phyloP scores from a whole-genome alignment of 1,140 invertebrate species.

The Nephila pilipes region DNA sequence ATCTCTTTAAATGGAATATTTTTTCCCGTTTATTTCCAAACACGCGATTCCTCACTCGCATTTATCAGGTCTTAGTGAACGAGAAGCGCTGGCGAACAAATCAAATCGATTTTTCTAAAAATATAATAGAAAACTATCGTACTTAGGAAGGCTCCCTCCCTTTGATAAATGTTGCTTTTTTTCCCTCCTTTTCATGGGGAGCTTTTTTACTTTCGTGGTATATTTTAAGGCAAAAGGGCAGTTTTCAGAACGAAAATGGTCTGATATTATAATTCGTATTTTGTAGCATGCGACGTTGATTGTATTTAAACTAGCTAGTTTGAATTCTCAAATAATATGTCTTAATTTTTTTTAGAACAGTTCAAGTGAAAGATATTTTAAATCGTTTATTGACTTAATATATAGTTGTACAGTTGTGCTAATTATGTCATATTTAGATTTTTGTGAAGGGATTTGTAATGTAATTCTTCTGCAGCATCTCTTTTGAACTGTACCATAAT shows the following conservation, averaged over 20 bases:
- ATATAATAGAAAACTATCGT: conserved; percentile 75
- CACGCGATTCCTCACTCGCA: conserved; percentile 38
- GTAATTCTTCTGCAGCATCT: too few species aligned
- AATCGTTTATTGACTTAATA: too few species aligned
- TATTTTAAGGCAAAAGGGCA: neutral
- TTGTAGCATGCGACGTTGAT: neutral
- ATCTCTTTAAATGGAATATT: conserved; percentile 56
- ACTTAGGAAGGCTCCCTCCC: conserved; percentile 52
- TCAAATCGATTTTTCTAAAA: conserved; percentile 69
- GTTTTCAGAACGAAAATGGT: conserved; percentile 39
- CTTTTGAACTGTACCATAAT: too few species aligned
- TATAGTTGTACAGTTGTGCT: too few species aligned
- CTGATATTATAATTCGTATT: neutral
- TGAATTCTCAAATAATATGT: too few species aligned
- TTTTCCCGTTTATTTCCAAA: conserved; percentile 47
- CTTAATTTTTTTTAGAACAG: too few species aligned
- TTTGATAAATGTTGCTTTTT: conserved; percentile 73
- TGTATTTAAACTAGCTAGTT: neutral
- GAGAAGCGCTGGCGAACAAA: conserved; percentile 40
- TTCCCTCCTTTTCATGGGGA: conserved; percentile 43
- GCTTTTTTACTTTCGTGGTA: conserved; percentile 1
- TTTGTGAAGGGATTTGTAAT: too few species aligned
- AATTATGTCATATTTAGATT: too few species aligned
- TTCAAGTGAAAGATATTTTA: neutral
- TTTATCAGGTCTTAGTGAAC: conserved; percentile 53